Percentiles rank a stretch among this genome's conserved stretches.
These are phyloP conservation scores for Dicrostonyx torquatus DNA, from an alignment of 2,797 vertebrate species.

Conservation along the genomic window DNA sequence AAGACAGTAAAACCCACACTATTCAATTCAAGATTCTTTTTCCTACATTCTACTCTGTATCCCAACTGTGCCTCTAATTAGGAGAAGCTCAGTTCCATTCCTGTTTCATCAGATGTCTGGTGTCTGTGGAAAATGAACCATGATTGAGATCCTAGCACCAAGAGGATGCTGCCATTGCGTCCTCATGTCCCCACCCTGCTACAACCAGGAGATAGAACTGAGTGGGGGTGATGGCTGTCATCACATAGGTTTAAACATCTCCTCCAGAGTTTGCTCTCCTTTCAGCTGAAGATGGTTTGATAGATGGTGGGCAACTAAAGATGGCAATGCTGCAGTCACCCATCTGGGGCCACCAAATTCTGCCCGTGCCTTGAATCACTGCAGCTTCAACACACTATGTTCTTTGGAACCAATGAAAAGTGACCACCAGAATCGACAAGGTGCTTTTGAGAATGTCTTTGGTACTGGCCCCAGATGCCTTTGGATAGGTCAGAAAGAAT, in stretches of 20 bases:
- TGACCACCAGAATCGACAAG: neutral
- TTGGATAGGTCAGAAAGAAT: neutral
- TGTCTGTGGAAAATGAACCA: neutral
- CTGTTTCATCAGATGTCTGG: neutral
- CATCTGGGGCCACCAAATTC: neutral
- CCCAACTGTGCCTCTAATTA: neutral
- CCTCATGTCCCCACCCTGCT: neutral
- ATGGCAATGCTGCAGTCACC: neutral
- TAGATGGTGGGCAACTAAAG: neutral
- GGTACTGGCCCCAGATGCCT: neutral
- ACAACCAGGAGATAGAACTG: neutral
- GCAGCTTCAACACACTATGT: neutral
- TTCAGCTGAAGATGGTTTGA: neutral
- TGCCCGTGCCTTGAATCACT: neutral
- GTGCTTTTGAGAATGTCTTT: conserved; percentile 5
- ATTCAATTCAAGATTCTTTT: neutral
- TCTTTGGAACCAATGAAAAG: neutral
- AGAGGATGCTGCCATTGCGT: neutral
- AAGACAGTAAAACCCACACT: neutral
- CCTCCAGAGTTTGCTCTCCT: neutral
- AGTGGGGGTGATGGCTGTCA: neutral
- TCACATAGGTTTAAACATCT: neutral
- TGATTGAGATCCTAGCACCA: neutral
- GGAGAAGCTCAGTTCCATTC: neutral
- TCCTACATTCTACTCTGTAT: neutral